Percentiles rank a stretch among this genome's conserved stretches.
Evolutionary conservation across 1,140 invertebrate species (phyloP).

Genomic region (Listronotus oregonensis): DNA sequence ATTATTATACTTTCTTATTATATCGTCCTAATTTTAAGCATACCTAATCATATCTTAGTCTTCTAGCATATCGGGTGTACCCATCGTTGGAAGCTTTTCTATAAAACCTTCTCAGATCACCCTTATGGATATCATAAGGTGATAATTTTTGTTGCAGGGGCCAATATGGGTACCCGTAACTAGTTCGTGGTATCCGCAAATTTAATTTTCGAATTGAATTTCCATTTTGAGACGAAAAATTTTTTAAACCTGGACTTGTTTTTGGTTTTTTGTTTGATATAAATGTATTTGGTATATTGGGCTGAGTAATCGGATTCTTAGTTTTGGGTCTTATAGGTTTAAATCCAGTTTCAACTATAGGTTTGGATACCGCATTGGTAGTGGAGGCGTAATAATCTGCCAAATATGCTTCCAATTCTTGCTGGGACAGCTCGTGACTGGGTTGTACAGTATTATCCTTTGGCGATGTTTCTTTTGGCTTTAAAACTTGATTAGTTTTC

Average conservation of each 20-base stretch:
- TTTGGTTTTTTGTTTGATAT: conserved; percentile 42
- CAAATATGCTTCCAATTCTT: conserved; percentile 41
- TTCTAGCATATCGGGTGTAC: conserved; percentile 34
- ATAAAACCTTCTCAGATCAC: conserved; percentile 29
- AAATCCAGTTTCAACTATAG: conserved; percentile 40
- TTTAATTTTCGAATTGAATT: conserved; percentile 9
- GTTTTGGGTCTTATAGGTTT: conserved; percentile 38
- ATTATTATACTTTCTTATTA: too few relatives aligned
- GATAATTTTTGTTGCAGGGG: conserved; percentile 1
- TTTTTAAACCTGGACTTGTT: conserved; percentile 44
- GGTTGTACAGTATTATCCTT: conserved; percentile 31
- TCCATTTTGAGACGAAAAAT: conserved; percentile 36
- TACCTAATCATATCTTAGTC: conserved; percentile 7
- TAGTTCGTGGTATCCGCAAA: conserved; percentile 9
- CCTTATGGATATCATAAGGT: conserved; percentile 8
- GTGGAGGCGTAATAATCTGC: conserved; percentile 35
- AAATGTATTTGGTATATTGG: conserved; percentile 37
- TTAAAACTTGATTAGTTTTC: not conserved
- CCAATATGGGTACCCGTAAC: conserved; percentile 1
- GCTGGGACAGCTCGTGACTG: conserved; percentile 35
- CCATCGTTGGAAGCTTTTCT: conserved; percentile 28
- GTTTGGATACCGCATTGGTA: conserved; percentile 21
- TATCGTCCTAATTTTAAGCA: not conserved
- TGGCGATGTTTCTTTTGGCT: conserved; percentile 10
- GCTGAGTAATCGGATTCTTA: conserved; percentile 22